A percentile compares a stretch with the other conserved stretches of the same genome.
phyloP scores from a whole-genome alignment of 2,797 vertebrate species.

The Caiman crocodilus region DNA sequence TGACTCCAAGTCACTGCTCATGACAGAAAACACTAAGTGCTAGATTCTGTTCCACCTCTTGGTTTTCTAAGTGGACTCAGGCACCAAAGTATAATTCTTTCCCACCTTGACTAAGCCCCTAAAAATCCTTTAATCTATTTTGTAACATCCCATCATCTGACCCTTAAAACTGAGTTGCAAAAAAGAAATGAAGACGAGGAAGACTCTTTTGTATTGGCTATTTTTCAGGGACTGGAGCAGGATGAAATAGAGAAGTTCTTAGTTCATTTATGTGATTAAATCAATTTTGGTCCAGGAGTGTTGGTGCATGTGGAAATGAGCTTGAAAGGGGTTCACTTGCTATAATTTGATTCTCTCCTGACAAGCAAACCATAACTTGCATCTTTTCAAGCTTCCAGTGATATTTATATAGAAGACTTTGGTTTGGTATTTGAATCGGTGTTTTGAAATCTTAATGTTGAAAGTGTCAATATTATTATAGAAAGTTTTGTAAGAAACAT shows the following conservation, averaged over 20 bases:
- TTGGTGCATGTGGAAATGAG: background rate
- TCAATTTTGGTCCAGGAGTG: background rate
- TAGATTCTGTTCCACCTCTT: no score
- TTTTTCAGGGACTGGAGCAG: no score
- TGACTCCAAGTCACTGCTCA: slow-evolving; percentile 22
- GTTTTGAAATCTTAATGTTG: background rate
- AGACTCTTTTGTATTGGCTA: no score
- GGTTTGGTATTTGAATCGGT: background rate
- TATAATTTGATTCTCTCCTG: background rate
- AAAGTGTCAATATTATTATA: background rate
- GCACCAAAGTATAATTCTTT: no score
- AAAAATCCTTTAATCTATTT: no score
- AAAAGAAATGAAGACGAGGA: no score
- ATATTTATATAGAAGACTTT: background rate
- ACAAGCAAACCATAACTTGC: slow-evolving; percentile 10
- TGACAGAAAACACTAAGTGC: background rate
- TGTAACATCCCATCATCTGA: no score
- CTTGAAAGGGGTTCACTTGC: background rate
- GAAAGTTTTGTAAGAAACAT: background rate
- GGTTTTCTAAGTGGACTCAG: no score
- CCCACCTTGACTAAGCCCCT: no score
- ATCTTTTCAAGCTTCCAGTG: background rate
- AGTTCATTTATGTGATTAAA: no score
- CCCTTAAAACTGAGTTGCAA: no score
- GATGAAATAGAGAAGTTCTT: no score